These are phyloP conservation scores for Stenodema calcarata DNA, from an alignment of 2,888 invertebrate genomes.

Conservation along the genomic window DNA sequence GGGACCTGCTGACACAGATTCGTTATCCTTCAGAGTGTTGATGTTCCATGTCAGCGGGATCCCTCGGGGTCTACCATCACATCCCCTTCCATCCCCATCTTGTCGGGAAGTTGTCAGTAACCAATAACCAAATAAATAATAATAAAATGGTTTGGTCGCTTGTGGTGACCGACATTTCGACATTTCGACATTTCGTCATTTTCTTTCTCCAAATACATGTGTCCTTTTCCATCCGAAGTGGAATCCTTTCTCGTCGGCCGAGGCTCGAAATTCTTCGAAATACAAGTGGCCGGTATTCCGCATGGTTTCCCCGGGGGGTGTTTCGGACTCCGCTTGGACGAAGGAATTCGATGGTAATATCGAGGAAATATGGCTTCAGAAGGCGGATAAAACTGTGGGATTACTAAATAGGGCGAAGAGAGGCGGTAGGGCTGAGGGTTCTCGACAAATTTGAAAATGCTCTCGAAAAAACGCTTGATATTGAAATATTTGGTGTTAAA, in stretches of 20 bases:
- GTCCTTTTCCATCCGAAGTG: background rate
- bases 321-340: background rate
- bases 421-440: background rate
- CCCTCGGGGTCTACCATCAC: too few relatives aligned
- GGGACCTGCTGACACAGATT: too few relatives aligned
- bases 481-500: conserved; percentile 19
- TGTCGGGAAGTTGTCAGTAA: too few relatives aligned
- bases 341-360: background rate
- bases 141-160: too few relatives aligned
- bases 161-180: too few relatives aligned
- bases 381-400: background rate
- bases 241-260: background rate
- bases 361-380: background rate
- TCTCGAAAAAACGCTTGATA: background rate
- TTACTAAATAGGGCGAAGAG: background rate
- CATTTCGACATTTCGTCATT: too few relatives aligned
- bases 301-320: background rate
- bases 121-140: too few relatives aligned
- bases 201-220: too few relatives aligned
- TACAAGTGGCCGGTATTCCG: background rate
- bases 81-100: too few relatives aligned
- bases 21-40: too few relatives aligned
- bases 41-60: too few relatives aligned
- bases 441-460: background rate
- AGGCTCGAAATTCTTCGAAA: background rate